Base-by-base conservation (phyloP, 2,888 invertebrate species). In the Agriopis leucophaearia region DNA sequence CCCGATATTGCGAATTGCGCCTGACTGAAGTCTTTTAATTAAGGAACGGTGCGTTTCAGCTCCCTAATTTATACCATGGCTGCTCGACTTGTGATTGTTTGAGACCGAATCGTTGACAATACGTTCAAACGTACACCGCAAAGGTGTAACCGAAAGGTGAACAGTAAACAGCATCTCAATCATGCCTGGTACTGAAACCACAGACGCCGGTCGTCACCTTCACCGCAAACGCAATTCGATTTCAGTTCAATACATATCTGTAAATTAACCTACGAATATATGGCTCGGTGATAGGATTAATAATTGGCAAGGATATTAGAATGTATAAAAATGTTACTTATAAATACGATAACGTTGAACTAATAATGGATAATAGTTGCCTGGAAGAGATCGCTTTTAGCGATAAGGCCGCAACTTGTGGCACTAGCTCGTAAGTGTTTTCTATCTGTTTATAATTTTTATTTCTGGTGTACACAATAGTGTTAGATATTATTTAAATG, bases 11-110 rank as follows among this genome's bases (percentile, higher is more conserved):
- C 88, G 81, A 87, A 84, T 85, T 84, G 87, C 90, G 90, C 81
- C 84, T 88, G 89, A 92, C 82, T 90, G 90, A 89, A 91, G 89
- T 86, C 88, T 92, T 92, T 92, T 92, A 92, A 92, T 92, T 93
- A 92, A 91, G 67, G 82, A 80, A 76, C 80, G 81, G 76, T 77
- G 74, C 77, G 79, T 77, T 83, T 85, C 86, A 87, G 79, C 84
- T 88, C 89, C 89, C n/a, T 51, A 88, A 88, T 90, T 88, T 87
- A 87, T 85, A 87, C 55, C 42, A 55, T 85, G 38, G 42, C 36
- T 18, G 16, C 16, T 38, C 16, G 83, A 86, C 86, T 88, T 84
- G 87, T 88, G 88, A 88, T 89, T 90, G 89, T 90, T 89, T 87
- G 58, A 48, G 36, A 42, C 80, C 78, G 81, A 81, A 85, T 88